A percentile compares a stretch with the other conserved stretches of the same genome.
Conservation (phyloP, 92 coral and sea anemone species). For the Epizoanthus fatuus region DNA sequence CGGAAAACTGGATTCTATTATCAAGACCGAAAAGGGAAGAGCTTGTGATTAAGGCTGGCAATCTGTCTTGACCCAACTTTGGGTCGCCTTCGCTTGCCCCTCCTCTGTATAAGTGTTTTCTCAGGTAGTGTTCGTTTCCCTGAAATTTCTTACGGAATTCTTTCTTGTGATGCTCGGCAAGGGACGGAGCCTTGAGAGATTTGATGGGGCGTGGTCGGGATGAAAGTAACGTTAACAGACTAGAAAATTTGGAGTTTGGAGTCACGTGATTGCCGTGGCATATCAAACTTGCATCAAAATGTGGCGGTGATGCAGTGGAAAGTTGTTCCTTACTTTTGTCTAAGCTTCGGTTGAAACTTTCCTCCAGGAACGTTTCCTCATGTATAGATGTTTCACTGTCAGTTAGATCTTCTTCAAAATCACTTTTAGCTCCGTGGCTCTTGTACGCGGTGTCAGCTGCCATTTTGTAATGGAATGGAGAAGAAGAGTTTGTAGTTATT, state of each 20-base stretch:
- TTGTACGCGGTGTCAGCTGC: neutral
- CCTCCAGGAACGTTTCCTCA: neutral
- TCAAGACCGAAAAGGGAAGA: slow-evolving; percentile 4
- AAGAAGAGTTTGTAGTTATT: neutral
- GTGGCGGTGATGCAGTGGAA: neutral
- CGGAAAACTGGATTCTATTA: neutral
- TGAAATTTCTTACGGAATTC: slow-evolving; percentile 91
- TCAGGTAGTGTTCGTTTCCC: slow-evolving; percentile 90
- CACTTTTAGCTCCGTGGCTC: neutral
- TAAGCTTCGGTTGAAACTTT: neutral
- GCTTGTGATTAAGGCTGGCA: slow-evolving; percentile 1
- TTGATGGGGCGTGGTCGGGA: slow-evolving; percentile 63
- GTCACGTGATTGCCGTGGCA: slow-evolving; percentile 17
- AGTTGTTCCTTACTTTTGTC: neutral
- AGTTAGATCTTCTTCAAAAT: neutral
- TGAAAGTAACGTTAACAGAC: slow-evolving; percentile 80
- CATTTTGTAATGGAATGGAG: slow-evolving; percentile 20
- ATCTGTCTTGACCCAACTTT: slow-evolving; percentile 2
- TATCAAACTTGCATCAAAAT: neutral
- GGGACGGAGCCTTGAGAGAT: slow-evolving; percentile 65
- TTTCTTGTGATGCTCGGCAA: slow-evolving; percentile 88
- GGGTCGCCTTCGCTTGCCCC: slow-evolving; percentile 5
- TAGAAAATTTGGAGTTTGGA: slow-evolving; percentile 70
- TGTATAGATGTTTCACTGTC: neutral
- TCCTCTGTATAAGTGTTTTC: slow-evolving; percentile 85